Evolutionary conservation across 2,888 invertebrate genomes (phyloP).

Genomic region (Amphiduros pacificus): DNA sequence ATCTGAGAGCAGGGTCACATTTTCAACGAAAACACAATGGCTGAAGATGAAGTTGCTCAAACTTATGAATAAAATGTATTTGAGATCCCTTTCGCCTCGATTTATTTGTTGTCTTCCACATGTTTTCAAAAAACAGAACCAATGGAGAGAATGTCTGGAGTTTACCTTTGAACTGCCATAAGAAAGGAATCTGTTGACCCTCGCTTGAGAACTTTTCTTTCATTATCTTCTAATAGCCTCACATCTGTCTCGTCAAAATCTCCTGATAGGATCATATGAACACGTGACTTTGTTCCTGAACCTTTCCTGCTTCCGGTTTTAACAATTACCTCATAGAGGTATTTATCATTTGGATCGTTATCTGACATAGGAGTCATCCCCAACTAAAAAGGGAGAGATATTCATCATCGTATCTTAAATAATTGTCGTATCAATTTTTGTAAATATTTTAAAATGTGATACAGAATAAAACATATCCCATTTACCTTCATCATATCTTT

Average conservation of each 20-base stretch:
- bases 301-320: slow-evolving; percentile 57
- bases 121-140: not conserved
- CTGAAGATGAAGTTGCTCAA: too few relatives aligned
- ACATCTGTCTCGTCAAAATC: slow-evolving; percentile 61
- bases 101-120: not conserved
- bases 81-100: too few relatives aligned
- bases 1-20: too few relatives aligned
- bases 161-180: slow-evolving; percentile 56
- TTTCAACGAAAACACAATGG: too few relatives aligned
- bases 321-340: slow-evolving; percentile 61
- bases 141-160: slow-evolving; percentile 32
- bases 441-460: too few relatives aligned
- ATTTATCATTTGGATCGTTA: slow-evolving; percentile 60
- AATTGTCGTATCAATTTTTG: too few relatives aligned
- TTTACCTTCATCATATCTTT: slow-evolving; percentile 57
- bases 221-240: slow-evolving; percentile 53
- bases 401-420: not conserved
- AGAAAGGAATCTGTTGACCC: slow-evolving; percentile 59
- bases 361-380: slow-evolving; percentile 54
- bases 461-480: not conserved
- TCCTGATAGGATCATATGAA: slow-evolving; percentile 59
- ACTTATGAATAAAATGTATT: too few relatives aligned
- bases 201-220: slow-evolving; percentile 56
- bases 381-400: slow-evolving; percentile 38
- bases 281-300: slow-evolving; percentile 57